These are phyloP conservation scores for Hypselothyrea guttata DNA, from an alignment of 2,888 invertebrate genomes.

Conservation along the genomic window DNA sequence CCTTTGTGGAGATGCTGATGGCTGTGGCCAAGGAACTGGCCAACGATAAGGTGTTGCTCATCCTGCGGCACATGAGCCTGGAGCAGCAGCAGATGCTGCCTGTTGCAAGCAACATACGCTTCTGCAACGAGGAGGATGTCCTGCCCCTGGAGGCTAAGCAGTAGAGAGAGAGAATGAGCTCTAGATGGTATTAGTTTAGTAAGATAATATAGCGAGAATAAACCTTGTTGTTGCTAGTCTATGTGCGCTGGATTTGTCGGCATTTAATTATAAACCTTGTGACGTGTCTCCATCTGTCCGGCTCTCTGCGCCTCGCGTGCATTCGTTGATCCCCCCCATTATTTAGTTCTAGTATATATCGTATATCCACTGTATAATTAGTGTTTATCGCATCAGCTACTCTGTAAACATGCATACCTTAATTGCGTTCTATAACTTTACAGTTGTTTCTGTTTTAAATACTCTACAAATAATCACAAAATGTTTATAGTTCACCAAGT, in stretches of 20 bases:
- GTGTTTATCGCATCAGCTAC: conserved; percentile 26
- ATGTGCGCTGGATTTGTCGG: conserved; percentile 3
- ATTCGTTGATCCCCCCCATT: conserved; percentile 12
- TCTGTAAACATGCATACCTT: conserved; percentile 22
- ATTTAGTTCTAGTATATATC: no score
- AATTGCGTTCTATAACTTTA: conserved; percentile 22
- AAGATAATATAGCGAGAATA: no score
- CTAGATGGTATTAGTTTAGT: not conserved
- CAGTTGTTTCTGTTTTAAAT: no score
- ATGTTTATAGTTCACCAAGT: no score
- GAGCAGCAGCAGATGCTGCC: conserved; percentile 64
- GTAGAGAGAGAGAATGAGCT: conserved; percentile 21
- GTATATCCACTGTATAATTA: no score
- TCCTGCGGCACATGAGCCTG: conserved; percentile 70
- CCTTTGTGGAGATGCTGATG: conserved; percentile 86
- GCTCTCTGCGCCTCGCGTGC: conserved; percentile 17
- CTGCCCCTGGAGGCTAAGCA: conserved; percentile 29
- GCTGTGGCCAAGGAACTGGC: conserved; percentile 84
- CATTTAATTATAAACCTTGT: conserved; percentile 18
- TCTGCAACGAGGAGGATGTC: conserved; percentile 51
- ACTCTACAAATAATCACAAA: no score
- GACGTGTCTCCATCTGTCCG: conserved; percentile 1
- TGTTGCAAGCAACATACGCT: conserved; percentile 61
- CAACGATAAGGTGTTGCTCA: conserved; percentile 83
- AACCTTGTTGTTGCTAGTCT: conserved; percentile 1